Conservation (phyloP, 2,113 vertebrate genomes). For the Xiphorhynchus elegans region DNA sequence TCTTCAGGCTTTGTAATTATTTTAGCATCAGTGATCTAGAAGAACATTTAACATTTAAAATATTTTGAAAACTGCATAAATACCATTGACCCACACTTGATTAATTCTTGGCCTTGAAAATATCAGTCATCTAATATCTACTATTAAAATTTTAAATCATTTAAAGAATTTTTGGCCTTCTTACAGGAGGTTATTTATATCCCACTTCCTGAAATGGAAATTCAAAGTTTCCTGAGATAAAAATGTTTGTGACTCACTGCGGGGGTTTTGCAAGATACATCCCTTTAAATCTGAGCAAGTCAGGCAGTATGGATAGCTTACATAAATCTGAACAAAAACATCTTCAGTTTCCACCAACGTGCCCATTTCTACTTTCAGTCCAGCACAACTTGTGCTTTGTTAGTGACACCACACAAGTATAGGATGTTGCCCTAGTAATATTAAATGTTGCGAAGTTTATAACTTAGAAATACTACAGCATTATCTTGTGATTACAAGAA, state of each 20-base stretch:
- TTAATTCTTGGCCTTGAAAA: neutral
- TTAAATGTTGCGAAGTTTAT: neutral
- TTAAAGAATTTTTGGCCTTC: neutral
- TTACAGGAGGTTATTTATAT: conserved; percentile 12
- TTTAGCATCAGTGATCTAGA: neutral
- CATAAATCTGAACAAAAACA: neutral
- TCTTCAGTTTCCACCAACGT: neutral
- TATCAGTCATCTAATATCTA: neutral
- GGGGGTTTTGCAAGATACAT: neutral
- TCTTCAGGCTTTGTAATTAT: neutral
- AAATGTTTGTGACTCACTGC: conserved; percentile 14
- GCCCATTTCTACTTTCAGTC: neutral
- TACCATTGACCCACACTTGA: neutral
- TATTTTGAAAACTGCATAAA: neutral
- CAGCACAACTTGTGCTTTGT: neutral
- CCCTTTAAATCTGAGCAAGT: neutral
- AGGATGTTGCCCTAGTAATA: neutral
- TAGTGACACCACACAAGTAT: neutral
- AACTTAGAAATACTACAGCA: neutral
- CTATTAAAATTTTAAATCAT: neutral
- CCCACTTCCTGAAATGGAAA: conserved; percentile 36
- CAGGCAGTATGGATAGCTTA: neutral
- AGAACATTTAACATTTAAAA: neutral
- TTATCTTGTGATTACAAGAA: neutral
- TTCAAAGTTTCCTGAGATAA: conserved; percentile 4